phyloP scores from a whole-genome alignment of 2,797 vertebrate genomes.

The Pyrocephalus nanus region DNA sequence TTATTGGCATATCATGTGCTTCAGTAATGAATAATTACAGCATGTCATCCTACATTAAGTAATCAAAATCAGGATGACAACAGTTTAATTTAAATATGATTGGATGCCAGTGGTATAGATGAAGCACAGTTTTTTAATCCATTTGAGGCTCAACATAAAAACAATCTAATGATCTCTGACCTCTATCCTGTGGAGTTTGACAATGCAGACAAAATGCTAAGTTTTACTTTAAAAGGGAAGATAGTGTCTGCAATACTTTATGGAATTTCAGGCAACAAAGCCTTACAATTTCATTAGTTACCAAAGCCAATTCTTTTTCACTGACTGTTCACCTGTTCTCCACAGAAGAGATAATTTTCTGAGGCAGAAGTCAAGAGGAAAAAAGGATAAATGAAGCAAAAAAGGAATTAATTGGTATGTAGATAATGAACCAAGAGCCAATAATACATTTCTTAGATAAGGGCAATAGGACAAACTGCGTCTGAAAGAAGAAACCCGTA shows the following conservation, averaged over 20 bases:
- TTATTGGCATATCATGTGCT: background rate
- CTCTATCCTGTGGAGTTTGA: background rate
- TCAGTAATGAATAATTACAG: conserved; percentile 19
- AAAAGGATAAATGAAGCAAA: conserved; percentile 35
- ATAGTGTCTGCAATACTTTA: background rate
- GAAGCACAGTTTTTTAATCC: background rate
- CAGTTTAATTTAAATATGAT: background rate
- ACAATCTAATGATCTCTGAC: background rate
- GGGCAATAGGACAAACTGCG: background rate
- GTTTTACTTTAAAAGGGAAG: background rate
- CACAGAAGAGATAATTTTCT: background rate
- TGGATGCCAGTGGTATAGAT: background rate
- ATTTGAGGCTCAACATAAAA: background rate
- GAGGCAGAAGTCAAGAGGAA: background rate
- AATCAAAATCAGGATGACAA: conserved; percentile 6
- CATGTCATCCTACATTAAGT: background rate
- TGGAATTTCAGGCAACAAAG: background rate
- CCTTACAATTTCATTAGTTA: background rate
- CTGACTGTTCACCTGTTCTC: background rate
- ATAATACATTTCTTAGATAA: conserved; percentile 9
- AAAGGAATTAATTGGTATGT: conserved; percentile 17
- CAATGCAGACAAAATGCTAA: background rate
- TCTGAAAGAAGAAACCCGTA: background rate
- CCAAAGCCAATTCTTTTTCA: background rate
- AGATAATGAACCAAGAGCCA: conserved; percentile 3